phyloP scores from a whole-genome alignment of 2,888 invertebrate genomes.

The Drosophila fulvimacula region DNA sequence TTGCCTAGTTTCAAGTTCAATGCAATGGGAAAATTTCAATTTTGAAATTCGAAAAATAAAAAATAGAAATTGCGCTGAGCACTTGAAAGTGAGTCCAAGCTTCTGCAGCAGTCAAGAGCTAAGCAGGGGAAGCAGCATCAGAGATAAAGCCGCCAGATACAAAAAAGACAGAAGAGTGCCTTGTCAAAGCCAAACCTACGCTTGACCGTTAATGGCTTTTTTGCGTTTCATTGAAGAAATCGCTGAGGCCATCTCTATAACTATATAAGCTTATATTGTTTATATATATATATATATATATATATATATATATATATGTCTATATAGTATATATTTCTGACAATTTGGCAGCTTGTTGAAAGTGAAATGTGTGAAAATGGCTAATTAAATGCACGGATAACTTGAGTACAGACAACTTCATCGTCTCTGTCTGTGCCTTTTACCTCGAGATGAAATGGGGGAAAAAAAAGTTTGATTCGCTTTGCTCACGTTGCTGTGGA shows the following conservation, averaged over 20 bases:
- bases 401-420: slow-evolving; percentile 33
- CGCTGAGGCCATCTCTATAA: slow-evolving; percentile 16
- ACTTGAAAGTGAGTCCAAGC: slow-evolving; percentile 71
- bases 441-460: slow-evolving; percentile 17
- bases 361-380: slow-evolving; percentile 80
- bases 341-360: slow-evolving; percentile 80
- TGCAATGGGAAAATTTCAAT: slow-evolving; percentile 72
- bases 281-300: slow-evolving; percentile 17
- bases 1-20: slow-evolving; percentile 66
- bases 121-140: slow-evolving; percentile 58
- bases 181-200: slow-evolving; percentile 71
- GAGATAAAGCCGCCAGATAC: slow-evolving; percentile 45
- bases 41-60: slow-evolving; percentile 26
- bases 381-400: slow-evolving; percentile 75
- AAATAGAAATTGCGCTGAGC: slow-evolving; percentile 60
- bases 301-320: slow-evolving; percentile 1
- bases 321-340: slow-evolving; percentile 40
- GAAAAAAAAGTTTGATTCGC: slow-evolving; percentile 34
- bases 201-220: slow-evolving; percentile 74
- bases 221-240: slow-evolving; percentile 77
- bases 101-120: slow-evolving; percentile 21
- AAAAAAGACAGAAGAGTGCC: slow-evolving; percentile 36
- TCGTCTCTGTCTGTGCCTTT: slow-evolving; percentile 28
- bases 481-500: slow-evolving; percentile 38
- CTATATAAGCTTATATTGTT: slow-evolving; percentile 11